phyloP scores from a whole-genome alignment of 2,888 invertebrate species.

The Troides aeacus region DNA sequence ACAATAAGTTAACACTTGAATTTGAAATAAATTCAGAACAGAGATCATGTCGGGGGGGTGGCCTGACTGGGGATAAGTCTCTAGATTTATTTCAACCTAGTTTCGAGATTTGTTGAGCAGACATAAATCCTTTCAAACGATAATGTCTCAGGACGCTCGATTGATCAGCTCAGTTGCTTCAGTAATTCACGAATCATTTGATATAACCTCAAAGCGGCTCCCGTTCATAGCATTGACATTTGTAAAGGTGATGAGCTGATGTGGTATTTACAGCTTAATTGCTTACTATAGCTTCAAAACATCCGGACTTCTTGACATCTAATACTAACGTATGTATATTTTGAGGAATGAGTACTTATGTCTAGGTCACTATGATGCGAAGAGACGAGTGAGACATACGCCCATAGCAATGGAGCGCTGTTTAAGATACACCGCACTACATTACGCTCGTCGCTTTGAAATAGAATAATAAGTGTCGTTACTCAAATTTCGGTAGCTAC shows the following conservation, averaged over 20 bases:
- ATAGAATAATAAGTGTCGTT: too few relatives aligned
- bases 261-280: not conserved
- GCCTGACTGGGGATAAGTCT: not conserved
- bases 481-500: too few relatives aligned
- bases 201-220: not conserved
- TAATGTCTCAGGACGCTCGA: slow-evolving; percentile 14
- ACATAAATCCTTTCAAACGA: slow-evolving; percentile 21
- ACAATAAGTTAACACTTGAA: not conserved
- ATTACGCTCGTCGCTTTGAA: too few relatives aligned
- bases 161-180: not conserved
- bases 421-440: too few relatives aligned
- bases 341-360: not conserved
- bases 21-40: not conserved
- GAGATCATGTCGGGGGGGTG: not conserved
- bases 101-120: slow-evolving; percentile 15
- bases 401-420: too few relatives aligned
- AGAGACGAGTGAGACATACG: too few relatives aligned
- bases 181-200: slow-evolving; percentile 13
- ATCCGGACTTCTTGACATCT: not conserved
- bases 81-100: slow-evolving; percentile 17
- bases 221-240: slow-evolving; percentile 6
- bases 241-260: not conserved
- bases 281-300: not conserved
- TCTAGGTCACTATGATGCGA: too few relatives aligned
- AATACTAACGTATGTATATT: not conserved